phyloP scores from a whole-genome alignment of 2,113 vertebrate species.

The Tautogolabrus adspersus region DNA sequence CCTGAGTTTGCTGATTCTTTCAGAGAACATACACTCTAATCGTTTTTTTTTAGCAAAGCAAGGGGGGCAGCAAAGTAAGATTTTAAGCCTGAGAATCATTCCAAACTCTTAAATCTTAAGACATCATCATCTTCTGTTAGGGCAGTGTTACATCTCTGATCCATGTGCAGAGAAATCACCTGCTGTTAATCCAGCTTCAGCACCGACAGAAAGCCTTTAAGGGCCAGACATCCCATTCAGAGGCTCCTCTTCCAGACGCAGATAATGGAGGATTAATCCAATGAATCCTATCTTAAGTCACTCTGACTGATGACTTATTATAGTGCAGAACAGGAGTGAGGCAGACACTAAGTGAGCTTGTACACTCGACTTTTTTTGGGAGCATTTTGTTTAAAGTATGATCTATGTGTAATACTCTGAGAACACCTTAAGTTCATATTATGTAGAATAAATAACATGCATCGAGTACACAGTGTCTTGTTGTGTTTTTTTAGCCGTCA shows the following conservation, averaged over 20 bases:
- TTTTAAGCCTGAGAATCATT: not conserved
- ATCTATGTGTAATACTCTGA: too few relatives aligned
- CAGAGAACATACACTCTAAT: not conserved
- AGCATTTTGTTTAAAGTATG: too few relatives aligned
- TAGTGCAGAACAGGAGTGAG: slow-evolving; percentile 8
- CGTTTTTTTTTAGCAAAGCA: not conserved
- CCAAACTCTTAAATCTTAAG: slow-evolving; percentile 3
- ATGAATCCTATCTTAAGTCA: slow-evolving; percentile 47
- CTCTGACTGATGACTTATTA: slow-evolving; percentile 46
- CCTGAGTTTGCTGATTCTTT: slow-evolving; percentile 37
- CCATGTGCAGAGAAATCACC: slow-evolving; percentile 39
- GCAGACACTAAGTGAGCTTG: not conserved
- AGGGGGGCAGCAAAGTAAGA: not conserved
- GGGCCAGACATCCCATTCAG: slow-evolving; percentile 31
- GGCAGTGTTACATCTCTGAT: slow-evolving; percentile 35
- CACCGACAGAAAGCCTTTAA: slow-evolving; percentile 25
- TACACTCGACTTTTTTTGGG: not conserved
- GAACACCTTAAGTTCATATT: too few relatives aligned
- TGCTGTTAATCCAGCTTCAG: slow-evolving; percentile 61
- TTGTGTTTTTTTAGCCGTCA: too few relatives aligned
- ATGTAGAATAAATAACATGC: too few relatives aligned
- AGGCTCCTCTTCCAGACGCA: slow-evolving; percentile 61
- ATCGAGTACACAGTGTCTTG: too few relatives aligned
- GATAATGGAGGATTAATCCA: slow-evolving; percentile 69
- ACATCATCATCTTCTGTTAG: slow-evolving; percentile 11